These are phyloP conservation scores for Sapajus apella DNA, from an alignment of 2,113 vertebrate genomes.

Conservation along the genomic window DNA sequence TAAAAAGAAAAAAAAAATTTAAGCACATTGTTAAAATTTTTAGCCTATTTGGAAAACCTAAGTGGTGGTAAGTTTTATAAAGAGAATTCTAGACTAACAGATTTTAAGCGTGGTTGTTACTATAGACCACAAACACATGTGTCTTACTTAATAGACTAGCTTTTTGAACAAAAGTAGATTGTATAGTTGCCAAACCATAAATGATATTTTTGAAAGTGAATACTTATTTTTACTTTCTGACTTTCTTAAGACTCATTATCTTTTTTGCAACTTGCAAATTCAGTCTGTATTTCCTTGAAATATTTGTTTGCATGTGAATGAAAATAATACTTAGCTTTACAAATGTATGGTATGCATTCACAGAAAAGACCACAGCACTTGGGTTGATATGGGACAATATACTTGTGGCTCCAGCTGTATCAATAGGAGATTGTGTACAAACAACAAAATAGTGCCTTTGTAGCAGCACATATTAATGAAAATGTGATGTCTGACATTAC, in stretches of 20 bases:
- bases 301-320: not conserved
- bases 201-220: not conserved
- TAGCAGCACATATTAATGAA: not conserved
- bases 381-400: not conserved
- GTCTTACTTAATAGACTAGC: not conserved
- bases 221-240: not conserved
- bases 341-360: not conserved
- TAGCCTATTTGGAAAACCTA: conserved; percentile 1
- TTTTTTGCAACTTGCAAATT: not conserved
- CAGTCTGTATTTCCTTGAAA: not conserved
- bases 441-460: not conserved
- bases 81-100: not conserved
- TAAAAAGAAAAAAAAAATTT: not conserved
- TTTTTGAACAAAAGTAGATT: not conserved
- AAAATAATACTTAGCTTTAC: not conserved
- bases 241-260: not conserved
- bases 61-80: conserved; percentile 1
- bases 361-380: not conserved
- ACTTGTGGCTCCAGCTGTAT: not conserved
- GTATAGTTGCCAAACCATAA: not conserved
- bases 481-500: not conserved
- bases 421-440: not conserved
- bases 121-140: not conserved
- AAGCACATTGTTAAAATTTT: not conserved
- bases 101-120: not conserved